These are phyloP conservation scores for Oreochromis mossambicus DNA, from an alignment of 2,797 vertebrate genomes.

Conservation along the genomic window DNA sequence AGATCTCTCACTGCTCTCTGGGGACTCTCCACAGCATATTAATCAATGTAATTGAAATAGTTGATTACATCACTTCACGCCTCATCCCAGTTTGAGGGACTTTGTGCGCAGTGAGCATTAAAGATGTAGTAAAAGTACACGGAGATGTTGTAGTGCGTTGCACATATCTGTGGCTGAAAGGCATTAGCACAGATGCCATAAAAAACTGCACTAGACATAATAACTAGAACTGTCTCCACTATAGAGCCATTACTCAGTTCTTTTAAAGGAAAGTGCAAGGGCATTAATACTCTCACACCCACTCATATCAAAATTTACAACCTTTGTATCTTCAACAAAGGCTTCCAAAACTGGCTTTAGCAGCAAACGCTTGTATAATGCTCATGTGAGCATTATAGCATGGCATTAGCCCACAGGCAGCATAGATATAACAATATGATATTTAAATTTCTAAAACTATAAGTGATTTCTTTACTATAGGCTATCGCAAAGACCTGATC, in stretches of 20 bases:
- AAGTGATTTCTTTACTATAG: neutral
- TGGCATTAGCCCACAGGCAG: neutral
- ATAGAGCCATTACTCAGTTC: slow-evolving; percentile 18
- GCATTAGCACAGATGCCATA: neutral
- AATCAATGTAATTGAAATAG: slow-evolving; percentile 75
- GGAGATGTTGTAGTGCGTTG: slow-evolving; percentile 8
- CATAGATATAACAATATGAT: neutral
- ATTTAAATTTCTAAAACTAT: neutral
- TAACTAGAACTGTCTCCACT: slow-evolving; percentile 17
- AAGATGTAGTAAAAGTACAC: slow-evolving; percentile 49
- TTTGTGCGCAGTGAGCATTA: slow-evolving; percentile 36
- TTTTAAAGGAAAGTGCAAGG: neutral
- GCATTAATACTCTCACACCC: neutral
- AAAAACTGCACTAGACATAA: slow-evolving; percentile 22
- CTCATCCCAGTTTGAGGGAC: slow-evolving; percentile 52
- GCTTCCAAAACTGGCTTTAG: neutral
- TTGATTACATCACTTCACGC: slow-evolving; percentile 70
- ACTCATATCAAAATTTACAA: neutral
- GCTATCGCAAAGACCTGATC: neutral
- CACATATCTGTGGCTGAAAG: slow-evolving; percentile 12
- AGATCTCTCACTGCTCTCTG: slow-evolving; percentile 56
- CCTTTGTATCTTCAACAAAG: neutral
- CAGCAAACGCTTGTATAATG: neutral
- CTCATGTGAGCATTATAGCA: neutral
- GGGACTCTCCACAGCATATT: slow-evolving; percentile 59